phyloP scores from a whole-genome alignment of 2,797 vertebrate species.

The Sebastes jordani region DNA sequence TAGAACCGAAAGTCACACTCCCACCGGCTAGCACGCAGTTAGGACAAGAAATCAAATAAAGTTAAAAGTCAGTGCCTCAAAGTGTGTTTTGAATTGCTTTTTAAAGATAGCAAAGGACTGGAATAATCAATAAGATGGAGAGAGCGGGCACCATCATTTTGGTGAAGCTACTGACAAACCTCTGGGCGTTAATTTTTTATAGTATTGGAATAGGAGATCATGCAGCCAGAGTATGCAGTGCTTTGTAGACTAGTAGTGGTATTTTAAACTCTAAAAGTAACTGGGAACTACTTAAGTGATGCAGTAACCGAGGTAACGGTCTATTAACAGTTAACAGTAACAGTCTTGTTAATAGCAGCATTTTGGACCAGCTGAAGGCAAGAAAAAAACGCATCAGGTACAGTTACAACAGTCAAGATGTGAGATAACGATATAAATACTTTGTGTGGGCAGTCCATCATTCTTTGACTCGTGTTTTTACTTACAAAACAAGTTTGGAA shows the following conservation, averaged over 20 bases:
- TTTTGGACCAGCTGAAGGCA: not conserved
- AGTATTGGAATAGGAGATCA: not conserved
- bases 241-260: not conserved
- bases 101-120: not conserved
- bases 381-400: accelerated
- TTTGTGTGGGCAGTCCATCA: not conserved
- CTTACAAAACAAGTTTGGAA: not conserved
- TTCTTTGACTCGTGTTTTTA: not conserved
- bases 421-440: not conserved
- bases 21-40: not conserved
- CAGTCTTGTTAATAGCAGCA: not conserved
- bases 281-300: no score
- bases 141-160: not conserved
- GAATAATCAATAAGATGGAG: not conserved
- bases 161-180: not conserved
- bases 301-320: not conserved
- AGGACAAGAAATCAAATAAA: not conserved
- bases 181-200: not conserved
- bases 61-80: not conserved
- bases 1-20: not conserved
- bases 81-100: not conserved
- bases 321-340: not conserved
- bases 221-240: not conserved
- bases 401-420: not conserved
- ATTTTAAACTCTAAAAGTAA: not conserved